These are phyloP conservation scores for Samia ricini DNA, from an alignment of 1,140 invertebrate genomes.

Conservation along the genomic window DNA sequence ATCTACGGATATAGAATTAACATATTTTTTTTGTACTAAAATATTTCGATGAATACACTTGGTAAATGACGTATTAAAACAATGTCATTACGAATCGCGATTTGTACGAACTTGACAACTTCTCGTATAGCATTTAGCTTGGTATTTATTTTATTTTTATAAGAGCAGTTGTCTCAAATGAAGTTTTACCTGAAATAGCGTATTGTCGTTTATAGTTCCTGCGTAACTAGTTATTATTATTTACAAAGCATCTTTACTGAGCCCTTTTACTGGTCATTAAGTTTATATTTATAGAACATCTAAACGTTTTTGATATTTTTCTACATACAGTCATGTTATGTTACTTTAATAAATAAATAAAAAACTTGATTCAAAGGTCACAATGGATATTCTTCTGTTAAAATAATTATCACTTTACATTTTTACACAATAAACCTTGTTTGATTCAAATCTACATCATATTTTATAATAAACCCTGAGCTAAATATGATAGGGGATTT, in stretches of 20 bases:
- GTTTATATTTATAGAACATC: constrained; percentile 6
- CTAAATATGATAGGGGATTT: too few relatives aligned
- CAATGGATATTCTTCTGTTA: too few relatives aligned
- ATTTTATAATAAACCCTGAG: too few relatives aligned
- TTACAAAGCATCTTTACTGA: not conserved
- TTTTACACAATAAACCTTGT: too few relatives aligned
- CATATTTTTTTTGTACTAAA: too few relatives aligned
- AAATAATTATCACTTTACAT: too few relatives aligned
- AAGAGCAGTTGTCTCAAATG: not conserved
- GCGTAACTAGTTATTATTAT: not conserved
- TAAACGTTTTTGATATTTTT: not conserved
- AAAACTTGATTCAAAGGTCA: not conserved
- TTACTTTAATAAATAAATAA: not conserved
- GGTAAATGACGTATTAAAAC: not conserved
- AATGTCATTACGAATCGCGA: not conserved
- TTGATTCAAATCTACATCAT: too few relatives aligned
- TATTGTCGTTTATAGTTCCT: not conserved
- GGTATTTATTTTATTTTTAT: not conserved
- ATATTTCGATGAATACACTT: not conserved
- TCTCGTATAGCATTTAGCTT: not conserved
- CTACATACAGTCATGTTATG: not conserved
- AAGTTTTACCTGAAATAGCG: not conserved
- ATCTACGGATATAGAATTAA: too few relatives aligned
- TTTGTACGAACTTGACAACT: not conserved
- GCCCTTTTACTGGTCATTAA: not conserved